A percentile compares a stretch with the other conserved stretches of the same genome.
Conservation (phyloP, 2,113 vertebrate species). For the Hippocampus mohnikei region DNA sequence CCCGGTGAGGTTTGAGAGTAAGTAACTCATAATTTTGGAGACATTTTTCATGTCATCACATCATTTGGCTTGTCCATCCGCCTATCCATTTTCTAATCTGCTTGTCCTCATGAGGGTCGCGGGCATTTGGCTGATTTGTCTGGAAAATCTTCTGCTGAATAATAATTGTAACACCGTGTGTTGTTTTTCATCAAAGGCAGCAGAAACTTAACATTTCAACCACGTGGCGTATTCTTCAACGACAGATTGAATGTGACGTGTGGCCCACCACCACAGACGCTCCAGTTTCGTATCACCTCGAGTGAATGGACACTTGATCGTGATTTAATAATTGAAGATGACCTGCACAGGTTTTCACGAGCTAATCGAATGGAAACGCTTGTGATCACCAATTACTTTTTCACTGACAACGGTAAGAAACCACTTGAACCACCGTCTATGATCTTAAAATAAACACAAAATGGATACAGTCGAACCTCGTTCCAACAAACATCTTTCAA, state of each 20-base stretch:
- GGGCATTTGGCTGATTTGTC: background rate
- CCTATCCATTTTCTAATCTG: too few relatives aligned
- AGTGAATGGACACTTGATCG: slow-evolving; percentile 15
- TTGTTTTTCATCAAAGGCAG: slow-evolving; percentile 2
- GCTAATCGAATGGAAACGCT: rapidly evolving
- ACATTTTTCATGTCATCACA: background rate
- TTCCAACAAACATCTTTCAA: too few relatives aligned
- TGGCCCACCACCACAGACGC: background rate
- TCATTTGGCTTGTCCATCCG: background rate
- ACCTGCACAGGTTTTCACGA: rapidly evolving
- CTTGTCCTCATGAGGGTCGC: too few relatives aligned
- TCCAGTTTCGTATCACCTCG: background rate
- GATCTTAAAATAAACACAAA: too few relatives aligned
- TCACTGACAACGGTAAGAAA: slow-evolving; percentile 28
- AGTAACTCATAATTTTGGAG: background rate
- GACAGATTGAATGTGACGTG: background rate
- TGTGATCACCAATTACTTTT: background rate
- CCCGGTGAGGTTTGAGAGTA: slow-evolving; percentile 9
- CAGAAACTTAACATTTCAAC: rapidly evolving
- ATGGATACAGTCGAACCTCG: too few relatives aligned
- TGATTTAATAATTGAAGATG: rapidly evolving
- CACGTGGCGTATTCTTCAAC: background rate
- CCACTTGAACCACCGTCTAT: background rate
- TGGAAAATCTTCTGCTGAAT: background rate
- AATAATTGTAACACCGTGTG: background rate